A percentile compares a stretch with the other conserved stretches of the same genome.
Evolutionary conservation across 2,888 invertebrate genomes (phyloP).

Genomic region (Apotomis betuletana): DNA sequence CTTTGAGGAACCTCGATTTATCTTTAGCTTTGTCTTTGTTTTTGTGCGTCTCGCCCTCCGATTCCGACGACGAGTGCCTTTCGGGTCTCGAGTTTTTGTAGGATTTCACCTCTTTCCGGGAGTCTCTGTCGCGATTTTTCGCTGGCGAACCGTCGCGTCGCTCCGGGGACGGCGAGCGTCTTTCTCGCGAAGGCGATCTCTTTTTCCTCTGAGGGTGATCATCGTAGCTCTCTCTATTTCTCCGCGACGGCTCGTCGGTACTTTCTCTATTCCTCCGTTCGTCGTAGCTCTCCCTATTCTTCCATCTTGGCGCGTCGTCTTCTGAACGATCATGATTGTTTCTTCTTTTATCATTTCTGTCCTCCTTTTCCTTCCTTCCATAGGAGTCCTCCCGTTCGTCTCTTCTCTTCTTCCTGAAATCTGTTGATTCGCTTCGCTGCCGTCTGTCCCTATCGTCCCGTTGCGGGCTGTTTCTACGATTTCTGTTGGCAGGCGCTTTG

Average conservation of each 20-base stretch:
- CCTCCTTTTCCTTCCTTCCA: conserved; percentile 53
- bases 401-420: conserved; percentile 52
- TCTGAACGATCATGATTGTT: conserved; percentile 52
- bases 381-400: conserved; percentile 48
- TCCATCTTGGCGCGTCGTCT: conserved; percentile 51
- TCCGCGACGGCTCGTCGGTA: conserved; percentile 52
- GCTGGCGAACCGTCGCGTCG: conserved; percentile 52
- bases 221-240: conserved; percentile 51
- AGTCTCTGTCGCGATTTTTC: conserved; percentile 55
- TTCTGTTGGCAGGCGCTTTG: conserved; percentile 45
- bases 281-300: conserved; percentile 51
- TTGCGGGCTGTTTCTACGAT: conserved; percentile 53
- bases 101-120: conserved; percentile 59
- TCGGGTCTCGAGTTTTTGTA: conserved; percentile 59
- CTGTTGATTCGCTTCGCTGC: conserved; percentile 58
- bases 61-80: conserved; percentile 62
- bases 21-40: conserved; percentile 53
- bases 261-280: conserved; percentile 54
- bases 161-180: conserved; percentile 61
- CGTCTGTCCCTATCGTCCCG: conserved; percentile 55
- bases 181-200: conserved; percentile 60
- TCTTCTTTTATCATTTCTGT: conserved; percentile 50
- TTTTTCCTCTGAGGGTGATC: conserved; percentile 55
- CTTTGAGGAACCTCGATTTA: conserved; percentile 58
- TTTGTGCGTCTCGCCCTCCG: conserved; percentile 58